Evolutionary conservation across 2,888 invertebrate genomes (phyloP).

Genomic region (Scaptomyza flava): DNA sequence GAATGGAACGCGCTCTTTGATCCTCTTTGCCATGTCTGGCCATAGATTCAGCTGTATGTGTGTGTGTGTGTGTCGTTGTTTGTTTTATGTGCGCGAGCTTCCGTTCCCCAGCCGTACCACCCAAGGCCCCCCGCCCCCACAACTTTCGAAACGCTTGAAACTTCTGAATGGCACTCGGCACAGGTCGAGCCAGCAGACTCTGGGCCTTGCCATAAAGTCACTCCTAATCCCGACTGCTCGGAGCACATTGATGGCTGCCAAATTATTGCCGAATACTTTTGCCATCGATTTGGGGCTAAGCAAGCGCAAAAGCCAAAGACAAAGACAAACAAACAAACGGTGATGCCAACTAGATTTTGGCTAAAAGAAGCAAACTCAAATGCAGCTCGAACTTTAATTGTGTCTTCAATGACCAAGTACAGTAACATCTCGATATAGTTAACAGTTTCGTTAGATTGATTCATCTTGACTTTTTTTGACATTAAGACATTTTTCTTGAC

Average conservation of each 20-base stretch:
- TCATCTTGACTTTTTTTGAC: too few species aligned
- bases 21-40: conserved; percentile 68
- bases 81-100: conserved; percentile 68
- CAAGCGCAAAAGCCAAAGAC: conserved; percentile 9
- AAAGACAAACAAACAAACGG: conserved; percentile 34
- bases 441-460: neutral
- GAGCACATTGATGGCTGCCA: conserved; percentile 73
- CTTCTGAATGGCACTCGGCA: conserved; percentile 74
- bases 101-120: conserved; percentile 53
- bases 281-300: conserved; percentile 56
- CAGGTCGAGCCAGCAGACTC: conserved; percentile 22
- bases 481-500: too few species aligned
- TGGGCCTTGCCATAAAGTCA: conserved; percentile 42
- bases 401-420: neutral
- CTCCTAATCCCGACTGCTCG: conserved; percentile 59
- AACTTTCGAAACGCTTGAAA: conserved; percentile 74
- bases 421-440: neutral
- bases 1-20: conserved; percentile 57
- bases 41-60: conserved; percentile 48
- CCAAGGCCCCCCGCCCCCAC: conserved; percentile 52
- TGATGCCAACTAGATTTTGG: conserved; percentile 50
- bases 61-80: conserved; percentile 55
- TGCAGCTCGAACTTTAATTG: neutral
- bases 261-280: conserved; percentile 66
- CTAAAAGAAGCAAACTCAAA: conserved; percentile 7